Evolutionary conservation across 2,888 invertebrate species (phyloP).

Genomic region (Brachyopa scutellaris): DNA sequence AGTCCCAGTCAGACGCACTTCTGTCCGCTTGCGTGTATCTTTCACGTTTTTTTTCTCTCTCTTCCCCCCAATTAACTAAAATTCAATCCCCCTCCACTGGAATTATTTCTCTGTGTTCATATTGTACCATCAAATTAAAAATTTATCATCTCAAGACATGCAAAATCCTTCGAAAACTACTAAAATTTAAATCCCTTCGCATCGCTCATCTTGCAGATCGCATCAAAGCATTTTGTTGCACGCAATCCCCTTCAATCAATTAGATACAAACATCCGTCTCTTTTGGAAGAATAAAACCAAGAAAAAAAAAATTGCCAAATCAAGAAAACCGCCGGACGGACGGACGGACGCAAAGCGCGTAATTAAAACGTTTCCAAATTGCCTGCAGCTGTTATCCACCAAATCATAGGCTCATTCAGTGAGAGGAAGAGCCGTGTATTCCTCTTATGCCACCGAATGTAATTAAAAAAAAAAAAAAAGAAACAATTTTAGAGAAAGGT

Average conservation of each 20-base stretch:
- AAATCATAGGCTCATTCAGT: constrained; percentile 57
- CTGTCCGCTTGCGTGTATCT: too few species aligned
- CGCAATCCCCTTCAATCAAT: constrained; percentile 49
- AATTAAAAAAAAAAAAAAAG: constrained; percentile 40
- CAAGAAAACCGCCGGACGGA: constrained; percentile 4
- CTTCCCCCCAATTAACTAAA: too few species aligned
- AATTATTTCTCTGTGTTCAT: too few species aligned
- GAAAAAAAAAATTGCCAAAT: constrained; percentile 13
- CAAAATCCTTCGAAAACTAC: not conserved
- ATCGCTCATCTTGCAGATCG: not conserved
- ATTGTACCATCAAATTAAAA: too few species aligned
- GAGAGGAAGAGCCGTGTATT: constrained; percentile 24
- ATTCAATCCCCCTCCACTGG: too few species aligned
- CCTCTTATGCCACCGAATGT: constrained; percentile 40
- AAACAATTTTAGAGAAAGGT: constrained; percentile 41
- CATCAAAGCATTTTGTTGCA: constrained; percentile 33
- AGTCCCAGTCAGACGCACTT: too few species aligned
- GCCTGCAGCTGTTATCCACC: constrained; percentile 65
- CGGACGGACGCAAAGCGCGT: constrained; percentile 34
- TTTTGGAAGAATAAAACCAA: not conserved
- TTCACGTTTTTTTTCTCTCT: too few species aligned
- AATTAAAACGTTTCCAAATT: constrained; percentile 66
- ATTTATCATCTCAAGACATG: constrained; percentile 5
- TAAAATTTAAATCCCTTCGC: constrained; percentile 5
- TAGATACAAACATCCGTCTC: constrained; percentile 30